Evolutionary conservation across 2,797 vertebrate genomes (phyloP), one percentile per base, ranked within the genome.

Genomic region (Anguilla obscura): DNA sequence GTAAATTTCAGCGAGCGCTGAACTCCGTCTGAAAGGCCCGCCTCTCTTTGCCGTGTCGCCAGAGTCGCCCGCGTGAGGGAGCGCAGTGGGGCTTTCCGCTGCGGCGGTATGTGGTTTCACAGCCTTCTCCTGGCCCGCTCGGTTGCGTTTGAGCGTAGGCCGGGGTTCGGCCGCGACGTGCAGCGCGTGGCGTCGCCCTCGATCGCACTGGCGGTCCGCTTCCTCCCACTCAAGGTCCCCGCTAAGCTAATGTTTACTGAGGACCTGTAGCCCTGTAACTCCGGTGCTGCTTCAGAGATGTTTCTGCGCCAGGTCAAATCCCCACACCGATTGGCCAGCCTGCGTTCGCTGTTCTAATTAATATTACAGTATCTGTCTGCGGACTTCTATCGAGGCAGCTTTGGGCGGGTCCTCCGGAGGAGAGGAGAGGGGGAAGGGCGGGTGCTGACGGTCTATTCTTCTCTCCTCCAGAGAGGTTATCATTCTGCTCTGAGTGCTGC

Each of bases 181-280:
- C 63, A 84, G 3, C 86, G 80, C 84, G 52, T n/a, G 86, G 91
- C 92, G 91, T 93, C 91, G 88, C 88, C 52, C 54, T 87, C 24
- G 86, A 89, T 88, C 89, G 54, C 90, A 91, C 90, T 86, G 85
- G 85, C 21, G 90, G 90, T 91, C 90, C 89, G 85, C 88, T 89
- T 90, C 86, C 88, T 89, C 86, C 74, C 93, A 87, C 90, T 90
- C 88, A 66, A 71, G 89, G 91, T 91, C 87, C 90, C 89, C 89
- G 89, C 89, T 92, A 58, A 92, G 89, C 91, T 91, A 95, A 95
- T 95, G 94, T 96, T 95, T 92, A 94, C 91, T 36, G 86, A 91
- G 48, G 91, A 85, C 85, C 85, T 85, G 58, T 66, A 60, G 12
- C 84, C 48, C 40, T 90, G 69, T 85, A n/a, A 60, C 48, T 91